Evolutionary conservation across 92 coral and sea anemone species (phyloP).

Genomic region (Palythoa grandiflora): DNA sequence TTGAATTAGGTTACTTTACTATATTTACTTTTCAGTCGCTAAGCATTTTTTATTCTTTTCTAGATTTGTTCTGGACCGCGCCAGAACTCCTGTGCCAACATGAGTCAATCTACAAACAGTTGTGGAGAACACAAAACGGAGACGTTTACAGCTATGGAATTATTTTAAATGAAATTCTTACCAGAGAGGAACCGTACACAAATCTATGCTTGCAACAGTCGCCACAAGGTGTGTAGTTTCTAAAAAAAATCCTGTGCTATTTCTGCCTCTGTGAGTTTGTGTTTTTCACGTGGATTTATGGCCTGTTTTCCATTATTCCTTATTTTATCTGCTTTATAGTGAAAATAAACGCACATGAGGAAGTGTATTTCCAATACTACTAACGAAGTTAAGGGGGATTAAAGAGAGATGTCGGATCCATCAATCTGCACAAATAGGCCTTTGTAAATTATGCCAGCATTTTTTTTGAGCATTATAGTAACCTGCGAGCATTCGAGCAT

Average conservation of each 20-base stretch:
- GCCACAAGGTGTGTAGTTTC: slow-evolving; percentile 65
- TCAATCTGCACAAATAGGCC: too few relatives aligned
- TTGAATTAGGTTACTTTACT: not conserved
- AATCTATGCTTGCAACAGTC: slow-evolving; percentile 23
- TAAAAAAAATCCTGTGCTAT: not conserved
- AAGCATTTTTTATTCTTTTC: not conserved
- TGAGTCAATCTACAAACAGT: not conserved
- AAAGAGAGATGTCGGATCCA: too few relatives aligned
- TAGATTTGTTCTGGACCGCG: slow-evolving; percentile 85
- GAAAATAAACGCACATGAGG: not conserved
- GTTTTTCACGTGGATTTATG: not conserved
- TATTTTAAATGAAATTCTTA: slow-evolving; percentile 75
- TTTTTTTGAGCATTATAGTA: too few relatives aligned
- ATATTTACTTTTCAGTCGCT: not conserved
- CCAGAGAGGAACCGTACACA: slow-evolving; percentile 82
- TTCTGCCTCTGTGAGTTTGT: not conserved
- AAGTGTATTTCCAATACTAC: not conserved
- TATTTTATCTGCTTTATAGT: not conserved
- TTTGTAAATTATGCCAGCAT: too few relatives aligned
- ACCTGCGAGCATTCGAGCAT: too few relatives aligned
- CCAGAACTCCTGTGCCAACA: slow-evolving; percentile 66
- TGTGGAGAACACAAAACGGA: slow-evolving; percentile 64
- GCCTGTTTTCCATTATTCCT: not conserved
- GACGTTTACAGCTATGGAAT: slow-evolving; percentile 84
- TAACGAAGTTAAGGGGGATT: too few relatives aligned